These are phyloP conservation scores for Gallinago solitaria DNA, from an alignment of 2,797 vertebrate species.

Conservation along the genomic window DNA sequence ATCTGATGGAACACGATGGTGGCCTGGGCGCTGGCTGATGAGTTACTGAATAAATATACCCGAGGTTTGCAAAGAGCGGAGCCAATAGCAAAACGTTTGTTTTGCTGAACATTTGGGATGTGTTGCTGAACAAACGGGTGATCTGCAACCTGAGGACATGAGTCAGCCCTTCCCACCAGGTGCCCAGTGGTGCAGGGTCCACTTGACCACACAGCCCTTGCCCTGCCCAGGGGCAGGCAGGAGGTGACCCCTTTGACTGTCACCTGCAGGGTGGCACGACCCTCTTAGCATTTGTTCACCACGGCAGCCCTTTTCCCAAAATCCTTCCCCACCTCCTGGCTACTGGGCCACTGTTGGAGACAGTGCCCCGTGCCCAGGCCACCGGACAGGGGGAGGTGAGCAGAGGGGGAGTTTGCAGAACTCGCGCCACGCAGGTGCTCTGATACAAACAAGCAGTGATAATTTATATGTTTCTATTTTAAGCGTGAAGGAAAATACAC, in stretches of 20 bases:
- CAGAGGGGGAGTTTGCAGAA: background rate
- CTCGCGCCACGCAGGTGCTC: background rate
- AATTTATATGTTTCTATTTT: conserved; percentile 12
- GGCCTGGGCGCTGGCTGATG: background rate
- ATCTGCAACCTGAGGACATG: background rate
- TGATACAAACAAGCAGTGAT: background rate
- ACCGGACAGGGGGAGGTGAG: background rate
- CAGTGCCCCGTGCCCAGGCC: background rate
- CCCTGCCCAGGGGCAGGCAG: background rate
- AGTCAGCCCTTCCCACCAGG: background rate
- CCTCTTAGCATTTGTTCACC: background rate
- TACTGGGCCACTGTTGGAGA: background rate
- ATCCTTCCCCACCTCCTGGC: background rate
- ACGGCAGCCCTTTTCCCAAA: background rate
- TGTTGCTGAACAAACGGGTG: background rate
- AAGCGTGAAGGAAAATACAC: background rate
- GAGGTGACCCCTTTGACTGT: background rate
- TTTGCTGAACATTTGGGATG: background rate
- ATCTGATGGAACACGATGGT: background rate
- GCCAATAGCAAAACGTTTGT: background rate
- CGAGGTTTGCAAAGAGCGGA: background rate
- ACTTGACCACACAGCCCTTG: background rate
- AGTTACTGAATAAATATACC: background rate
- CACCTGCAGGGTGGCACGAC: background rate
- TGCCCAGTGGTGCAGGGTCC: background rate